Conservation (phyloP, 2,797 vertebrate species). For the Malurus splendens region DNA sequence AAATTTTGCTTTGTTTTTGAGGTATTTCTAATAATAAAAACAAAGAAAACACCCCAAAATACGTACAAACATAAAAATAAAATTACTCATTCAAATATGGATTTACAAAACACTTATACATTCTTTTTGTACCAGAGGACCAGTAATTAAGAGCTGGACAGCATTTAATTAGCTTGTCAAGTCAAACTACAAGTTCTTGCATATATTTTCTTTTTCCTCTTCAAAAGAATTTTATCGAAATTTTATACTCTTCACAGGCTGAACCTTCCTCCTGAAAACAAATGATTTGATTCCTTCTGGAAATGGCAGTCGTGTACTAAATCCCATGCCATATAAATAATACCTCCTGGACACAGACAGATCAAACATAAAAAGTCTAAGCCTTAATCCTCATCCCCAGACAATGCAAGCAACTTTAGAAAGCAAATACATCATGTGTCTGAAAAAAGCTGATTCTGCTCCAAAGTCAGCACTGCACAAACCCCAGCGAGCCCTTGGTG, state of each 20-base stretch:
- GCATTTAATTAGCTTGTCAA: constrained; percentile 10
- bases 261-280: constrained; percentile 17
- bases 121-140: not conserved
- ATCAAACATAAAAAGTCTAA: constrained; percentile 51
- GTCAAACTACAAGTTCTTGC: not conserved
- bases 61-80: not conserved
- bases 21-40: not conserved
- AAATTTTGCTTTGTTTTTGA: not conserved
- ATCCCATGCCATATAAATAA: constrained; percentile 36
- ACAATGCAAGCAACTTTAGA: constrained; percentile 16
- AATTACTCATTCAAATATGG: not conserved
- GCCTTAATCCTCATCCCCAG: constrained; percentile 48
- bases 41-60: rapidly evolving
- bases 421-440: not conserved
- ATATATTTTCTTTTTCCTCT: not conserved
- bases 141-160: not conserved
- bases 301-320: constrained; percentile 22
- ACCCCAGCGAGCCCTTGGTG: rapidly evolving
- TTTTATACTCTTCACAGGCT: constrained; percentile 2
- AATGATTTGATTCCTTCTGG: constrained; percentile 29
- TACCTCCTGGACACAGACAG: constrained; percentile 50
- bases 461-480: not conserved
- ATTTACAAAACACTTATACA: not conserved
- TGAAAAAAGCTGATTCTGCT: not conserved
- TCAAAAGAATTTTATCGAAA: not conserved